A percentile compares a stretch with the other conserved stretches of the same genome.
Conservation (phyloP, 37 sponge, comb jelly and placozoan genomes). For the Theonella swinhoei region DNA sequence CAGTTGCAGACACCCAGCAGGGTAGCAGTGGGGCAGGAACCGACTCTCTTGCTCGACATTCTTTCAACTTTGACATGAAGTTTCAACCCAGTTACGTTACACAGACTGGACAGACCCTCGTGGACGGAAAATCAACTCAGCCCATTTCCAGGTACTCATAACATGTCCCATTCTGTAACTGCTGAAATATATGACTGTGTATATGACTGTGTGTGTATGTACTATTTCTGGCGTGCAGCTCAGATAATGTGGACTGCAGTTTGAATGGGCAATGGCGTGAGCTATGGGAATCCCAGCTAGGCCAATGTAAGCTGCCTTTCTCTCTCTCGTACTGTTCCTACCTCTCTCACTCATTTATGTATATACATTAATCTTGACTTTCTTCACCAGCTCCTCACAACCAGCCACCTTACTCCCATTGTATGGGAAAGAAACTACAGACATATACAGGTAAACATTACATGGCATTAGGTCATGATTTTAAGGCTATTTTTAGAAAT, state of each 20-base stretch:
- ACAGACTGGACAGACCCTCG: too few species aligned
- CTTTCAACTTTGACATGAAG: slow-evolving; percentile 50
- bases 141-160: too few species aligned
- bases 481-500: too few species aligned
- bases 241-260: slow-evolving; percentile 10
- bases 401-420: slow-evolving; percentile 10
- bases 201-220: too few species aligned
- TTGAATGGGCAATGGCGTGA: slow-evolving; percentile 16
- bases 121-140: too few species aligned
- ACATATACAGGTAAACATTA: slow-evolving; percentile 16
- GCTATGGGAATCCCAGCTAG: slow-evolving; percentile 38
- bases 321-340: background rate
- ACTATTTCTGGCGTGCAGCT: too few species aligned
- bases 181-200: too few species aligned
- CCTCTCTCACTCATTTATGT: too few species aligned
- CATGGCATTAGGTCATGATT: too few species aligned
- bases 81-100: slow-evolving; percentile 10
- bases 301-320: slow-evolving; percentile 2
- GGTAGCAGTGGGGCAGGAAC: background rate
- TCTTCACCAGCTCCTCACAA: slow-evolving; percentile 1
- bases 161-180: too few species aligned
- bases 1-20: background rate
- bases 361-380: background rate
- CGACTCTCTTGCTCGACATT: slow-evolving; percentile 2
- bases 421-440: slow-evolving; percentile 23